phyloP scores from a whole-genome alignment of 2,888 invertebrate species.

The Holacanthella duospinosa region DNA sequence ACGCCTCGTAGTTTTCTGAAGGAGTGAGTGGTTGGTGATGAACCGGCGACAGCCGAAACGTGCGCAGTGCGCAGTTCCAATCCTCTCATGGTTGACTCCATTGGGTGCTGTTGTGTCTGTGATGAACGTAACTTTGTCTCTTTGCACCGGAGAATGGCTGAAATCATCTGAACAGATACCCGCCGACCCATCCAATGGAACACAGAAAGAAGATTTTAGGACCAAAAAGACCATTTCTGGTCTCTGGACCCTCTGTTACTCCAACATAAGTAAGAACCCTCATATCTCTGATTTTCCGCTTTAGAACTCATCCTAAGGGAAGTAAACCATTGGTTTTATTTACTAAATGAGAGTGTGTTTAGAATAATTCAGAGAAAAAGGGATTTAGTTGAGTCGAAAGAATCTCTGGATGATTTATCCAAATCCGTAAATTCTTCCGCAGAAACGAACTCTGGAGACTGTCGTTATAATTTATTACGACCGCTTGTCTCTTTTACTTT shows the following conservation, averaged over 20 bases:
- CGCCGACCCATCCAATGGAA: constrained; percentile 64
- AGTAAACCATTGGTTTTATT: neutral
- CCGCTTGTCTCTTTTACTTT: neutral
- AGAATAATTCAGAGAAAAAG: neutral
- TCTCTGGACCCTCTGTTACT: constrained; percentile 60
- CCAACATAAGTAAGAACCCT: constrained; percentile 18
- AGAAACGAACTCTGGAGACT: neutral
- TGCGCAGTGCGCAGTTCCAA: constrained; percentile 29
- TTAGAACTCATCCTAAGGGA: neutral
- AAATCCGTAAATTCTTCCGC: neutral
- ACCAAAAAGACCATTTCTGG: constrained; percentile 69
- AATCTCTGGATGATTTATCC: too few relatives aligned
- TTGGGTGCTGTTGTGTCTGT: constrained; percentile 47
- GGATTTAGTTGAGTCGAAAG: neutral
- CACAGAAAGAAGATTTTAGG: constrained; percentile 51
- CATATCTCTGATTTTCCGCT: neutral
- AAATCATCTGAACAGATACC: constrained; percentile 76
- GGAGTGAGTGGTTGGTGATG: too few relatives aligned
- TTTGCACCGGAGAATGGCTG: constrained; percentile 73
- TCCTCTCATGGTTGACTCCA: constrained; percentile 29
- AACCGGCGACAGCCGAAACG: constrained; percentile 28
- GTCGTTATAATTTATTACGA: neutral
- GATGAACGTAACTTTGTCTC: constrained; percentile 59
- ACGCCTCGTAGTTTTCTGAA: too few relatives aligned
- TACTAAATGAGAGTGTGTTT: neutral